Base-by-base conservation (phyloP, 1,140 invertebrate species). In the Panonychus citri region DNA sequence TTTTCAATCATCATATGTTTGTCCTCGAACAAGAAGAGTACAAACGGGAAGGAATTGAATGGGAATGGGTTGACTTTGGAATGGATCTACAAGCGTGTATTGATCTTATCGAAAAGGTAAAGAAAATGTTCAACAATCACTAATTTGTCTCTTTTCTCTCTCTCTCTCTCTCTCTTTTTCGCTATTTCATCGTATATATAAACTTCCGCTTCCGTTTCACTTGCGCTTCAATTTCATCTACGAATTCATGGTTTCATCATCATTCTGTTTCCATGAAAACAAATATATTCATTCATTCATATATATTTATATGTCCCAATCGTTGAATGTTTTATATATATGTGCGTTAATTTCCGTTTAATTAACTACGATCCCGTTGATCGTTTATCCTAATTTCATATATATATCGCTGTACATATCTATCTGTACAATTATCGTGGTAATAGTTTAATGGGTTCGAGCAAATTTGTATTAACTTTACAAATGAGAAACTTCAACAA, bases 1-100 rank as follows among this genome's bases (percentile, higher is more conserved):
- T 97, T 80, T 98, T 97, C 87, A 97, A 97, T 77, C 93, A 97
- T 74, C 94, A 98, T 77, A 98, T 98, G 93, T 97, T 98, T 75
- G 89, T 98, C 64, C 79, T 97, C 70, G 94, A 98, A 76, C 94
- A 98, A 82, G 94, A 97, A 77, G 93, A 96, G 70, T 97, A 97
- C 77, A 84, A 91, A 70, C 80, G 83, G 66, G 93, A 97, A 75
- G 89, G 88, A 70, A 96, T 96, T 75, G 82, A 91, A 70, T 97
- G 91, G 93, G 82, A 82, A 67, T 96, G 96, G 78, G 96, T 97
- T 76, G 91, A 97, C 78, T 97, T 97, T 77, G 93, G 93, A 75
- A 90, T 97, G 82, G 93, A 97, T 77, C 79, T 98, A 69, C 80
- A 83, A 73, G 80, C 86, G 71, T 95, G 90, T 81, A 97, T 98